A percentile compares a stretch with the other conserved stretches of the same genome.
phyloP scores from a whole-genome alignment of 2,888 invertebrate genomes.

The Tineola bisselliella region DNA sequence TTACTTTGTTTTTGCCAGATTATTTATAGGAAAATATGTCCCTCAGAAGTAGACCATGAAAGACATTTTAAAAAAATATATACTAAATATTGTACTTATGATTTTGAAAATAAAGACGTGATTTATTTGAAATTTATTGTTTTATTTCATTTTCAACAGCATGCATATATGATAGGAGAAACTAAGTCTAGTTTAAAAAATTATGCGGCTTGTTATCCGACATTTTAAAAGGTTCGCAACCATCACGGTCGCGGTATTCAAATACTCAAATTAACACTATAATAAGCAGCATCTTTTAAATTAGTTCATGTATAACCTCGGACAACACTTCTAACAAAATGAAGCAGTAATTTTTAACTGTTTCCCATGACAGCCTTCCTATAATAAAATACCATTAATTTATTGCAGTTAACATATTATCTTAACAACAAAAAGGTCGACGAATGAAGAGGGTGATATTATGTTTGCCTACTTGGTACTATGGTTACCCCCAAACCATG shows the following conservation, averaged over 20 bases:
- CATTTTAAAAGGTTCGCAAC: too few relatives aligned
- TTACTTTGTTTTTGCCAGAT: neutral
- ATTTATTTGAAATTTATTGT: neutral
- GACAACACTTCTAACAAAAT: too few relatives aligned
- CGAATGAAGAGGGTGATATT: neutral
- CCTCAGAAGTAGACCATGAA: neutral
- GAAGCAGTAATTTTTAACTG: too few relatives aligned
- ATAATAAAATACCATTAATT: neutral
- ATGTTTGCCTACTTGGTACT: neutral
- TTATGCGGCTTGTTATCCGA: too few relatives aligned
- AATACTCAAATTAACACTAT: too few relatives aligned
- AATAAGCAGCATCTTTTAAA: too few relatives aligned
- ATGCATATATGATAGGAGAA: too few relatives aligned
- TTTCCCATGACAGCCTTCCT: too few relatives aligned
- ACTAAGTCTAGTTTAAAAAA: too few relatives aligned
- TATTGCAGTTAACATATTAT: neutral
- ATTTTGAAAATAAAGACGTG: conserved; percentile 1
- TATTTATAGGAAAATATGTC: neutral
- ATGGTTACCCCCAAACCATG: neutral
- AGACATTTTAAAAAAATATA: neutral
- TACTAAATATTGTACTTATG: neutral
- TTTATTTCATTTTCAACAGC: neutral
- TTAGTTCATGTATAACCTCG: too few relatives aligned
- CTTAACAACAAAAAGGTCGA: neutral
- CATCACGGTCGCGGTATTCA: too few relatives aligned